Conservation (phyloP, 2,797 vertebrate species). For the Gephyroberyx darwinii region DNA sequence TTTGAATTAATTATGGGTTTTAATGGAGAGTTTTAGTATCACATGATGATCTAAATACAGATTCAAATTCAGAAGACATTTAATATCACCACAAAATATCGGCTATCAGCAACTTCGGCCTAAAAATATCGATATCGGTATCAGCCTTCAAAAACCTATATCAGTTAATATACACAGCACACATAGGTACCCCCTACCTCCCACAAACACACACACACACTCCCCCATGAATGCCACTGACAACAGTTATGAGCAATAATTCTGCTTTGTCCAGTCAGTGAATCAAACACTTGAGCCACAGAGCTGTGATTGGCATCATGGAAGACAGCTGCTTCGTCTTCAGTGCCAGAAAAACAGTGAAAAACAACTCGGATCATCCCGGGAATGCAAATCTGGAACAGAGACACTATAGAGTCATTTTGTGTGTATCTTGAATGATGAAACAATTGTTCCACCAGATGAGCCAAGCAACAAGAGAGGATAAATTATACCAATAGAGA, state of each 20-base stretch:
- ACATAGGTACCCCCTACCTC: too few relatives aligned
- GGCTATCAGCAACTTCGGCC: too few relatives aligned
- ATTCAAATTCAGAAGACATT: too few relatives aligned
- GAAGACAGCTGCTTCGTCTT: slow-evolving; percentile 15
- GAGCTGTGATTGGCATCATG: neutral
- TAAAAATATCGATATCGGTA: too few relatives aligned
- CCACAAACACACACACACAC: neutral
- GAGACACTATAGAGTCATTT: too few relatives aligned
- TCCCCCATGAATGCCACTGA: neutral
- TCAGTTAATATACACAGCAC: too few relatives aligned
- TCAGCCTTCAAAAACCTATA: too few relatives aligned
- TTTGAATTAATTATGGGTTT: too few relatives aligned
- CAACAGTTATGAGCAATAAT: neutral
- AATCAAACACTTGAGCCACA: neutral
- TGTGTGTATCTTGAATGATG: slow-evolving; percentile 1
- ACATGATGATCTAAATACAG: too few relatives aligned
- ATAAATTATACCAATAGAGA: slow-evolving; percentile 9
- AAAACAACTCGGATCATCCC: neutral
- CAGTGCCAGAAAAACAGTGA: neutral
- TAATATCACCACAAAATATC: too few relatives aligned
- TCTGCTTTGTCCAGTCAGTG: neutral
- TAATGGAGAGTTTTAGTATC: too few relatives aligned
- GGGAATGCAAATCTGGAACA: slow-evolving; percentile 4
- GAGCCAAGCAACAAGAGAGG: slow-evolving; percentile 11
- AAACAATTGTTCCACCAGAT: slow-evolving; percentile 18